Evolutionary conservation across 2,113 vertebrate species (phyloP).

Genomic region (Cromileptes altivelis): DNA sequence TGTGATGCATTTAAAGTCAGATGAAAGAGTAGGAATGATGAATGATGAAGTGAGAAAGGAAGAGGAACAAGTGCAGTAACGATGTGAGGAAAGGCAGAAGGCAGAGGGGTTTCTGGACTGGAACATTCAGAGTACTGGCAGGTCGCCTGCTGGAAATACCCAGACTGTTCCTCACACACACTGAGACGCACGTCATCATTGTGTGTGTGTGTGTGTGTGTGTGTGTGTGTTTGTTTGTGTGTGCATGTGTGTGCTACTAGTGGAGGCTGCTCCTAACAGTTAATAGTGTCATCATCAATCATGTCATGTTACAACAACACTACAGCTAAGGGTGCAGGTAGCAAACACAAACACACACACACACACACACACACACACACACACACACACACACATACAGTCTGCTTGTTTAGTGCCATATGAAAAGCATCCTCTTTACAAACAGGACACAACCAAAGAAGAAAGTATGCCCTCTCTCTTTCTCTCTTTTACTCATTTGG

Average conservation of each 20-base stretch:
- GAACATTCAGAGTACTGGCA: constrained; percentile 54
- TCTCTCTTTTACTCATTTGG: not conserved
- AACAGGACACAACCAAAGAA: constrained; percentile 34
- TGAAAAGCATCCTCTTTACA: not conserved
- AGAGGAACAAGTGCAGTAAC: constrained; percentile 1
- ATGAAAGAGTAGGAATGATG: not conserved
- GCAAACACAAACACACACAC: not conserved
- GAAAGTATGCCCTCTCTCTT: not conserved
- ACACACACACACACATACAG: not conserved
- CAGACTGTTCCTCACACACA: constrained; percentile 69
- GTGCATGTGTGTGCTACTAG: constrained; percentile 10
- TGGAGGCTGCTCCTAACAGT: constrained; percentile 20
- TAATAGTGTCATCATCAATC: constrained; percentile 32
- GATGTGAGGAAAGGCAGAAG: constrained; percentile 48
- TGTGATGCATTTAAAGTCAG: rapidly evolving
- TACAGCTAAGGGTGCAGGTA: not conserved
- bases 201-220: constrained; percentile 29
- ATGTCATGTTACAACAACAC: constrained; percentile 17
- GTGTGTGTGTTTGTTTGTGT: constrained; percentile 20
- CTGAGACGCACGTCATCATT: constrained; percentile 63
- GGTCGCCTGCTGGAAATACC: constrained; percentile 74
- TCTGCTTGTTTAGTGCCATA: not conserved
- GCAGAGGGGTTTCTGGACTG: constrained; percentile 52
- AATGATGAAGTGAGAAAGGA: not conserved
- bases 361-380: not conserved